Evolutionary conservation across 2,113 vertebrate species (phyloP).

Genomic region (Gobius niger): DNA sequence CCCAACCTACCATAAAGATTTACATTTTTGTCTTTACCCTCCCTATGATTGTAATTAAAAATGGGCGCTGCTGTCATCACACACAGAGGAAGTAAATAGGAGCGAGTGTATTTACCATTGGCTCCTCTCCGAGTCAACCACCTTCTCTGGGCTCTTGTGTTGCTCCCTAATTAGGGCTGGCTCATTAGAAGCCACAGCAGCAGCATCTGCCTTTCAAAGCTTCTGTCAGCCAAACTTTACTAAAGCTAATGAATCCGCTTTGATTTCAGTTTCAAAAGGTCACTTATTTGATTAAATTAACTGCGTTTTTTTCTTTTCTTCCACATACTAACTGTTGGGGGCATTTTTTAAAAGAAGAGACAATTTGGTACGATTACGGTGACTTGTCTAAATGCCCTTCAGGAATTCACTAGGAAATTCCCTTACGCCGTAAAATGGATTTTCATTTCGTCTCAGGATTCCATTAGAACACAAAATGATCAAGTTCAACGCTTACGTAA

Average conservation of each 20-base stretch:
- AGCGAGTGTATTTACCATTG: conserved; percentile 74
- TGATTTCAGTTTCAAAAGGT: conserved; percentile 82
- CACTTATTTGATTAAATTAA: conserved; percentile 84
- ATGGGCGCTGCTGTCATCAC: conserved; percentile 78
- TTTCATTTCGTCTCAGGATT: conserved; percentile 43
- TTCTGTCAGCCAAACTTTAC: conserved; percentile 83
- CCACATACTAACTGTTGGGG: conserved; percentile 60
- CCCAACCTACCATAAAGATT: conserved; percentile 69
- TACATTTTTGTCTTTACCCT: conserved; percentile 68
- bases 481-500: conserved; percentile 8
- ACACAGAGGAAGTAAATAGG: conserved; percentile 78
- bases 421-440: conserved; percentile 33
- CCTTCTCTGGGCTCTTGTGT: conserved; percentile 75
- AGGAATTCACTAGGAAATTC: conserved; percentile 42
- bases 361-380: conserved; percentile 65
- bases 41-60: conserved; percentile 81
- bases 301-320: conserved; percentile 59
- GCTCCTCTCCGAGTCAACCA: conserved; percentile 72
- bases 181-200: conserved; percentile 82
- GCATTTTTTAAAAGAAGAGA: conserved; percentile 71
- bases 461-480: conserved; percentile 17
- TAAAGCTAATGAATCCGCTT: conserved; percentile 85
- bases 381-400: conserved; percentile 48
- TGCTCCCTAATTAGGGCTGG: conserved; percentile 79
- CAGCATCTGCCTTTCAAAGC: conserved; percentile 85